Evolutionary conservation across 1,140 invertebrate species (phyloP).

Genomic region (Maconellicoccus hirsutus): DNA sequence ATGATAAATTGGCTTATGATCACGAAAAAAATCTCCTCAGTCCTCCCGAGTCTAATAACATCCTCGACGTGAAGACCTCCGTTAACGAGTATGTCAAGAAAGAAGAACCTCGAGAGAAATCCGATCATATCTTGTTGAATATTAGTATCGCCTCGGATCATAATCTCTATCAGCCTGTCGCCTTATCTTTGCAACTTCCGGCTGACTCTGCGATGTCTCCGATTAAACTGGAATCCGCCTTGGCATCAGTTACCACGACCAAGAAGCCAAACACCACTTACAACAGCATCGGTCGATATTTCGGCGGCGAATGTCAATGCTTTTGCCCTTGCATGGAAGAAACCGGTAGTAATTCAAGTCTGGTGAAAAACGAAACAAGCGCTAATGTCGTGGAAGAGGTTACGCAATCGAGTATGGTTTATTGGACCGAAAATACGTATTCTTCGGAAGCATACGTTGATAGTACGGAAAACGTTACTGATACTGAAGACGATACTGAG

Average conservation of each 20-base stretch:
- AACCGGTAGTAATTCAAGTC: neutral
- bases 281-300: constrained; percentile 32
- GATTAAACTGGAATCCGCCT: constrained; percentile 27
- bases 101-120: neutral
- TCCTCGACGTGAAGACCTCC: neutral
- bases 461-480: neutral
- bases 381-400: neutral
- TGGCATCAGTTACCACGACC: constrained; percentile 30
- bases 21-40: neutral
- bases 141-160: constrained; percentile 57
- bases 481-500: neutral
- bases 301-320: constrained; percentile 59
- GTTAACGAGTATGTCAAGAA: neutral
- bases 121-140: constrained; percentile 32
- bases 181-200: constrained; percentile 21
- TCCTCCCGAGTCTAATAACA: neutral
- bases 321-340: constrained; percentile 50
- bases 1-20: neutral
- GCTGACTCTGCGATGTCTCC: neutral
- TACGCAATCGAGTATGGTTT: neutral
- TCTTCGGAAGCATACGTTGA: neutral
- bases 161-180: constrained; percentile 12
- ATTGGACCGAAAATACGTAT: neutral
- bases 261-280: constrained; percentile 32
- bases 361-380: neutral